These are phyloP conservation scores for Heliothis subflexa DNA, from an alignment of 1,140 invertebrate species.

Conservation along the genomic window DNA sequence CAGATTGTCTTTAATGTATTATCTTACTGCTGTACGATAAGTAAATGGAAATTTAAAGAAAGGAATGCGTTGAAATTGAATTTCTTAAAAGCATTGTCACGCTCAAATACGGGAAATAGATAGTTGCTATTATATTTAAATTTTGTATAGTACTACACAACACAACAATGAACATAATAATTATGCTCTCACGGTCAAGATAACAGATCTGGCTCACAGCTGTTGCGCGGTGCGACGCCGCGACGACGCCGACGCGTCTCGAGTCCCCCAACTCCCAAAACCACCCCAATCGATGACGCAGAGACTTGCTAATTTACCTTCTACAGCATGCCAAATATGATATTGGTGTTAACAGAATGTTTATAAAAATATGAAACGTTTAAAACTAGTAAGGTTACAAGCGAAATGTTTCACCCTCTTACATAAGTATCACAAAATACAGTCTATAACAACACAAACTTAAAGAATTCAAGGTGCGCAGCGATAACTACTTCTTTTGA, in stretches of 20 bases:
- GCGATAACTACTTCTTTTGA: constrained; percentile 40
- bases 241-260: constrained; percentile 61
- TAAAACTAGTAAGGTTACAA: constrained; percentile 41
- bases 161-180: constrained; percentile 57
- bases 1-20: not conserved
- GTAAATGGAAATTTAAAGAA: constrained; percentile 19
- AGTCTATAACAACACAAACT: constrained; percentile 51
- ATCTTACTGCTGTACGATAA: constrained; percentile 1
- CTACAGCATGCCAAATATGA: constrained; percentile 24
- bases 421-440: constrained; percentile 61
- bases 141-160: constrained; percentile 52
- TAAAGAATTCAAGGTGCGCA: constrained; percentile 42
- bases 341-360: constrained; percentile 21
- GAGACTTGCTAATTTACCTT: constrained; percentile 57
- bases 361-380: constrained; percentile 14
- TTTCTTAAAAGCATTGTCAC: constrained; percentile 23
- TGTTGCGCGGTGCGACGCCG: constrained; percentile 69
- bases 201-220: constrained; percentile 76
- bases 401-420: constrained; percentile 53
- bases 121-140: constrained; percentile 23
- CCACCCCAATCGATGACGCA: constrained; percentile 72
- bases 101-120: constrained; percentile 33
- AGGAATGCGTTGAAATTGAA: constrained; percentile 2
- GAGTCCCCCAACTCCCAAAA: constrained; percentile 65
- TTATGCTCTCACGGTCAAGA: constrained; percentile 81